Conservation (phyloP, 2,888 invertebrate genomes). For the Pyrocoelia pectoralis region DNA sequence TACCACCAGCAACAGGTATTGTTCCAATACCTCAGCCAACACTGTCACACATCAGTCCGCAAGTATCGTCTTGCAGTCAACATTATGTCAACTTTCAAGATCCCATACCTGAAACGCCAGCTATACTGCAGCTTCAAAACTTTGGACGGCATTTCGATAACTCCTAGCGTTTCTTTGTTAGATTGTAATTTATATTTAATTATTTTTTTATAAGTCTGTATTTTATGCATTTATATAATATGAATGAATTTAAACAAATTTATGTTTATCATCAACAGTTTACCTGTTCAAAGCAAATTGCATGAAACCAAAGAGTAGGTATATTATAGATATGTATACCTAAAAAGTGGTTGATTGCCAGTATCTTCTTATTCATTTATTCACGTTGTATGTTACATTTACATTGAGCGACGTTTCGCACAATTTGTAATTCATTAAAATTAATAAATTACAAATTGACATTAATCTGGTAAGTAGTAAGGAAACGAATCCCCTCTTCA, state of each 20-base stretch:
- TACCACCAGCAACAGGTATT: constrained; percentile 55
- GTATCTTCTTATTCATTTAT: too few species aligned
- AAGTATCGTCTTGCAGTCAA: constrained; percentile 47
- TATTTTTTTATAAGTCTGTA: background rate
- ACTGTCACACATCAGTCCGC: constrained; percentile 54
- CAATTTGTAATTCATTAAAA: too few species aligned
- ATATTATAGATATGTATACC: too few species aligned
- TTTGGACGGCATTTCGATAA: constrained; percentile 58
- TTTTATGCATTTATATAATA: background rate
- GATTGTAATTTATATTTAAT: background rate
- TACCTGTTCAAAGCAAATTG: background rate
- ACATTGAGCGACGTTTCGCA: too few species aligned
- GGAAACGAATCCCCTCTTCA: too few species aligned
- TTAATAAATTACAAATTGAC: too few species aligned
- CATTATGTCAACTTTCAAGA: constrained; percentile 54
- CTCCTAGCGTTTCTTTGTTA: constrained; percentile 8
- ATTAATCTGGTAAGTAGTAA: too few species aligned
- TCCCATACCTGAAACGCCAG: constrained; percentile 50
- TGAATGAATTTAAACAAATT: background rate
- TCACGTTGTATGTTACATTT: too few species aligned
- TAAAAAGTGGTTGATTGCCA: too few species aligned
- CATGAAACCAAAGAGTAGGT: too few species aligned
- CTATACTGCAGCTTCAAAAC: constrained; percentile 58
- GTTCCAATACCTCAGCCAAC: constrained; percentile 55
- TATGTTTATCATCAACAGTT: background rate